A percentile compares a stretch with the other conserved stretches of the same genome.
Conservation (phyloP, 2,888 invertebrate genomes). For the Diarsia brunnea region DNA sequence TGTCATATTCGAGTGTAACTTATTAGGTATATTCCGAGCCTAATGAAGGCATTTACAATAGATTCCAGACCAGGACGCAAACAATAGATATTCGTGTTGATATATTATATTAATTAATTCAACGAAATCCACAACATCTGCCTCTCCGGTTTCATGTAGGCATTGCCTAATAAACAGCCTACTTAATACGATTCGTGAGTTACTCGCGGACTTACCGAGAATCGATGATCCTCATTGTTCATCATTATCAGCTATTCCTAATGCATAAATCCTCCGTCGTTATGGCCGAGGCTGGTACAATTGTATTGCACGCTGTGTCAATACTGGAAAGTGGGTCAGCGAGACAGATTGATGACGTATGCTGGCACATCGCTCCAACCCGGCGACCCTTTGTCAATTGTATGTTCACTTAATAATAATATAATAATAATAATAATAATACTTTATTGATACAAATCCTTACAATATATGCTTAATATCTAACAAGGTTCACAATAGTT, state of each 20-base stretch:
- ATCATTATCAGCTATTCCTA: slow-evolving; percentile 65
- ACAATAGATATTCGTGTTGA: slow-evolving; percentile 18
- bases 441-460: too few relatives aligned
- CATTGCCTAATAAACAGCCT: slow-evolving; percentile 51
- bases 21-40: slow-evolving; percentile 8
- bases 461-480: too few relatives aligned
- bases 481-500: too few relatives aligned
- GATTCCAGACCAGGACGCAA: slow-evolving; percentile 1
- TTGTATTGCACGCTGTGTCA: slow-evolving; percentile 65
- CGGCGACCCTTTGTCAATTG: slow-evolving; percentile 62
- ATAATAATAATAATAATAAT: too few relatives aligned
- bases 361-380: slow-evolving; percentile 54
- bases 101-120: slow-evolving; percentile 15
- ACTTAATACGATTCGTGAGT: slow-evolving; percentile 60
- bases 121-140: slow-evolving; percentile 27
- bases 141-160: slow-evolving; percentile 22
- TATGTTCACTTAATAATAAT: too few relatives aligned
- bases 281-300: slow-evolving; percentile 53
- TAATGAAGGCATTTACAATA: slow-evolving; percentile 44
- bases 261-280: slow-evolving; percentile 62
- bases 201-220: slow-evolving; percentile 58
- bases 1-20: slow-evolving; percentile 21
- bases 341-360: slow-evolving; percentile 66
- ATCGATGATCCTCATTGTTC: slow-evolving; percentile 65
- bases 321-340: slow-evolving; percentile 69